These are phyloP conservation scores for Corythornis madagascariensis DNA, from an alignment of 2,113 vertebrate genomes.

Conservation along the genomic window DNA sequence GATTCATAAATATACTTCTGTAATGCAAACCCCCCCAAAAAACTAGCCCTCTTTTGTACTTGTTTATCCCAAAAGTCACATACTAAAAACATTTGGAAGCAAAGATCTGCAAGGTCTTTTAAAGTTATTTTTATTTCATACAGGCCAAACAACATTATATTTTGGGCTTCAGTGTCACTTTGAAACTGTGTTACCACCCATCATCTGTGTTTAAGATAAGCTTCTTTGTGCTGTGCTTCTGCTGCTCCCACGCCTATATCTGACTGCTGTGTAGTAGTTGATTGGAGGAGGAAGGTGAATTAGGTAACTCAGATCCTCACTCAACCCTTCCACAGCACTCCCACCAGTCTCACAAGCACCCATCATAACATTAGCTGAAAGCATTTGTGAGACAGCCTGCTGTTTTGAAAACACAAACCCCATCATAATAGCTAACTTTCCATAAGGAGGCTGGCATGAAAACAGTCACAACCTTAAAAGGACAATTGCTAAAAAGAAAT, in stretches of 20 bases:
- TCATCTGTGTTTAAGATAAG: background rate
- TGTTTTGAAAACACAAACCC: background rate
- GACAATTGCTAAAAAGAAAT: background rate
- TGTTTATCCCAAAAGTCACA: background rate
- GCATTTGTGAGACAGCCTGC: background rate
- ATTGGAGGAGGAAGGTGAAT: accelerated
- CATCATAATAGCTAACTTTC: background rate
- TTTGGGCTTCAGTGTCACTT: background rate
- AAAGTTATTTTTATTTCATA: background rate
- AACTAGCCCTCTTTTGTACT: background rate
- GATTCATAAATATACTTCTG: background rate
- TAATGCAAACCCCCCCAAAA: background rate
- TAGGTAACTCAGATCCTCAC: accelerated
- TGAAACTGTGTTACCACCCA: background rate
- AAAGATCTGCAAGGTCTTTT: background rate
- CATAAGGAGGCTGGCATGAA: constrained; percentile 22
- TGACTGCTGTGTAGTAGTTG: background rate
- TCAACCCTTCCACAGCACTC: accelerated
- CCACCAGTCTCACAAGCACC: background rate
- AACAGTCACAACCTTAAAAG: background rate
- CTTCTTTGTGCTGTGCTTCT: background rate
- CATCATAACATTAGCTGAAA: background rate
- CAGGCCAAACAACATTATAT: background rate
- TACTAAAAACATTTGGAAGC: background rate
- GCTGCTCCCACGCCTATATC: background rate